phyloP scores from a whole-genome alignment of 2,797 vertebrate species.

The Schizopygopsis malacanthus region DNA sequence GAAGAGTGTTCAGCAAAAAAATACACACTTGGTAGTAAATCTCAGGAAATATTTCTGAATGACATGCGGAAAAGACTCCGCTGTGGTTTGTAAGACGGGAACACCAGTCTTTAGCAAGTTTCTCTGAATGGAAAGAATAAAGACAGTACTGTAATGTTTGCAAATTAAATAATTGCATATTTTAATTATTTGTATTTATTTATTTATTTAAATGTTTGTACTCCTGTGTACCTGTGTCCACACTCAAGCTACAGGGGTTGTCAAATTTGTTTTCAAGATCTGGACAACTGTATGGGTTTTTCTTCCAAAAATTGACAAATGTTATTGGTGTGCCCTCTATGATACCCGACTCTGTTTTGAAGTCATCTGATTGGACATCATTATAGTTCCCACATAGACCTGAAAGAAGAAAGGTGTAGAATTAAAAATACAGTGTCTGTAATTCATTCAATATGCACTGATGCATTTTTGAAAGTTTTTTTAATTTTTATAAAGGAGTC shows the following conservation, averaged over 20 bases:
- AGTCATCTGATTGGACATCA: conserved; percentile 82
- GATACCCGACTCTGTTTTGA: conserved; percentile 77
- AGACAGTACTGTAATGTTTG: conserved; percentile 5
- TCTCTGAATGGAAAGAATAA: conserved; percentile 70
- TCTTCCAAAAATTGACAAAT: conserved; percentile 86
- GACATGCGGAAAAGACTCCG: conserved; percentile 80
- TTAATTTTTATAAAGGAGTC: neutral
- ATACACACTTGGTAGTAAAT: conserved; percentile 77
- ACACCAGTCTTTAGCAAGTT: conserved; percentile 83
- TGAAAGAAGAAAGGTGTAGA: conserved; percentile 14
- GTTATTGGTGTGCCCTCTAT: conserved; percentile 79
- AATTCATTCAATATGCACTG: neutral
- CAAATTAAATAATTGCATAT: neutral
- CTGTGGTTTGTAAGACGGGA: conserved; percentile 70
- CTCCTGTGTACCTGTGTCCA: conserved; percentile 77
- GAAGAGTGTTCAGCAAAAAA: neutral
- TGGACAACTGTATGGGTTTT: conserved; percentile 72
- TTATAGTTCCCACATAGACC: conserved; percentile 79
- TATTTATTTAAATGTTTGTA: neutral
- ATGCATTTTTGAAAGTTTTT: neutral
- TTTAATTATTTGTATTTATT: too few relatives aligned
- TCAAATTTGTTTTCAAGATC: conserved; percentile 69
- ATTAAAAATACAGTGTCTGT: neutral
- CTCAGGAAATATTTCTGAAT: conserved; percentile 76
- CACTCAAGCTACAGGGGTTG: conserved; percentile 80